These are phyloP conservation scores for Archivesica marissinica DNA, from an alignment of 1,140 invertebrate genomes.

Conservation along the genomic window DNA sequence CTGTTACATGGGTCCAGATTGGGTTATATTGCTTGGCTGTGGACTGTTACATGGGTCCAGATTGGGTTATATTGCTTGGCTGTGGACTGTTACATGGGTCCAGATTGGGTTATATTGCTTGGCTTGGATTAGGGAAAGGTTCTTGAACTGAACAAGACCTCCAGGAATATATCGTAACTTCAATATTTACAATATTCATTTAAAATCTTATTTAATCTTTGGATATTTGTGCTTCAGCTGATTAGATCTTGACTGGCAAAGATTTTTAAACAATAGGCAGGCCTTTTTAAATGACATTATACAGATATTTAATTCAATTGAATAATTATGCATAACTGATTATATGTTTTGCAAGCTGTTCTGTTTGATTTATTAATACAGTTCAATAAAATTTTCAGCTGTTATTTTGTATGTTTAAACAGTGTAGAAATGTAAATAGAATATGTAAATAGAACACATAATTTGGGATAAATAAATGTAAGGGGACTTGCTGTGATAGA, in stretches of 20 bases:
- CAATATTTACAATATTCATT: constrained; percentile 1
- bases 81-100: not conserved
- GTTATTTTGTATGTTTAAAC: not conserved
- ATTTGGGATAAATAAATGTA: not conserved
- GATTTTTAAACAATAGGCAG: constrained; percentile 17
- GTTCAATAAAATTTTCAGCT: not conserved
- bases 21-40: not conserved
- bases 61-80: not conserved
- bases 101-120: not conserved
- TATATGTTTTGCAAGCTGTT: not conserved
- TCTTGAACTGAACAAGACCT: not conserved
- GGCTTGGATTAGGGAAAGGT: not conserved
- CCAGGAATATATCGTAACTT: not conserved
- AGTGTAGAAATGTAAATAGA: not conserved
- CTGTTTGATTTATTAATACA: not conserved
- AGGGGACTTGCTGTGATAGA: not conserved
- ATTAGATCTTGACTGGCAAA: not conserved
- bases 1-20: not conserved
- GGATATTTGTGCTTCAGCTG: not conserved
- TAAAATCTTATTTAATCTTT: constrained; percentile 23
- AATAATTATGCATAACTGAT: constrained; percentile 8
- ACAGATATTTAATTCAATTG: not conserved
- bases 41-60: not conserved
- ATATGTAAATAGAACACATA: not conserved
- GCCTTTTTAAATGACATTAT: not conserved